Conservation (phyloP, 1,140 invertebrate species). For the Panagrolaimus sp. region DNA sequence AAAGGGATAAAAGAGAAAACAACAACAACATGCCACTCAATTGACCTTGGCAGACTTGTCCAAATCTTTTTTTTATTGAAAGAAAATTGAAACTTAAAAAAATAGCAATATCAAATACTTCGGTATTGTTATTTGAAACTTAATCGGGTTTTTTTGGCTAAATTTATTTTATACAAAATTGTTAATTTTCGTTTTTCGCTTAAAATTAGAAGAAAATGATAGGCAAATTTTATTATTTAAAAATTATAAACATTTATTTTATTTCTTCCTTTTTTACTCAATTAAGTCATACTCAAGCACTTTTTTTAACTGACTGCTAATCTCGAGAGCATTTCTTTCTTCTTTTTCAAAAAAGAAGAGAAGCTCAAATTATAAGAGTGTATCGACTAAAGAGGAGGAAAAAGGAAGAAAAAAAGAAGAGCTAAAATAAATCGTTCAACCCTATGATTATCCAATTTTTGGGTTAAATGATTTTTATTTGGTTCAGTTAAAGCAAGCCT, state of each 20-base stretch:
- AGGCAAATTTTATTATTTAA: neutral
- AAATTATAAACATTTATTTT: constrained; percentile 7
- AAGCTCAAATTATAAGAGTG: no score
- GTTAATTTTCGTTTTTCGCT: neutral
- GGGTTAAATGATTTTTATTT: neutral
- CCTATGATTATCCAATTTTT: constrained; percentile 14
- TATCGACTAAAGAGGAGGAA: no score
- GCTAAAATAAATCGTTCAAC: constrained; percentile 2
- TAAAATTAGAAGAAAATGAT: neutral
- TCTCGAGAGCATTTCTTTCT: neutral
- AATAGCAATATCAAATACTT: neutral
- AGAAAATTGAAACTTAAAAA: no score
- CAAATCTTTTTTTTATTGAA: no score
- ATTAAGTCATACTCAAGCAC: neutral
- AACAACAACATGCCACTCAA: constrained; percentile 14
- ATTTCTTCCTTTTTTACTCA: constrained; percentile 1
- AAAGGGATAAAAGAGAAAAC: neutral
- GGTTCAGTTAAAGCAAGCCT: neutral
- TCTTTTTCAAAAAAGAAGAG: no score
- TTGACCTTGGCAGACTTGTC: neutral
- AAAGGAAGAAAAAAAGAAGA: neutral
- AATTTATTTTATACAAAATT: no score
- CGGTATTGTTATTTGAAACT: constrained; percentile 10
- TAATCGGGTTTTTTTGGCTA: no score
- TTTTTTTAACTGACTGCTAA: neutral